Evolutionary conservation across 2,113 vertebrate genomes (phyloP).

Genomic region (Pygathrix nemaeus): DNA sequence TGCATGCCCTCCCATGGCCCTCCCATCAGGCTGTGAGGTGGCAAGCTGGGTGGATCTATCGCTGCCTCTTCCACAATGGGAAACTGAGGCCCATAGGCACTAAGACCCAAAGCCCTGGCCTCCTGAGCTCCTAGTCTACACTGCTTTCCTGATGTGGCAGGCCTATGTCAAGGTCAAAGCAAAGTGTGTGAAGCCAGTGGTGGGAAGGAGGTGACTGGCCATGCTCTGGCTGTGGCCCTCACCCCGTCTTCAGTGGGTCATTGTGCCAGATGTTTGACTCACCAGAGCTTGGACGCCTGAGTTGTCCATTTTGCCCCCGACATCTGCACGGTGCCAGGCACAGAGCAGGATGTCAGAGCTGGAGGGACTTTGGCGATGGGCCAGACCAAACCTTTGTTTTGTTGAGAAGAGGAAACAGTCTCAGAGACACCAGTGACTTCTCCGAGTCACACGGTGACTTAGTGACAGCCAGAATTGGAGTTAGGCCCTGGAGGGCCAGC

Average conservation of each 20-base stretch:
- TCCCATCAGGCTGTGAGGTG: accelerated
- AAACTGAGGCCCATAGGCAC: not conserved
- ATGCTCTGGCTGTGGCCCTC: not conserved
- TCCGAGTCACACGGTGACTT: conserved; percentile 16
- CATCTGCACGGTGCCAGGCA: not conserved
- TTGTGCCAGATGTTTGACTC: not conserved
- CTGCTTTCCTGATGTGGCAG: not conserved
- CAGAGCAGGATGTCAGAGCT: not conserved
- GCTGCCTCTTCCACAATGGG: not conserved
- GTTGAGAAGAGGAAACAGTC: conserved; percentile 12
- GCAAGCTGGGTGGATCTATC: not conserved
- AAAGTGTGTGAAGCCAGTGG: not conserved
- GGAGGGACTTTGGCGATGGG: not conserved
- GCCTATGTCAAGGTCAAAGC: not conserved
- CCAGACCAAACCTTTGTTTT: conserved; percentile 10
- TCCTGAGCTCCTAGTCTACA: not conserved
- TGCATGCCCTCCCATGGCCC: not conserved
- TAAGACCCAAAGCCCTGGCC: not conserved
- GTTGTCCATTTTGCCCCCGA: not conserved
- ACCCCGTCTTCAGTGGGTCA: not conserved
- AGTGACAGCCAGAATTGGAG: not conserved
- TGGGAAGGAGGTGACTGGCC: accelerated
- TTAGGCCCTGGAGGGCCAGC: not conserved
- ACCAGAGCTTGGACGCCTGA: not conserved
- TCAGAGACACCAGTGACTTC: conserved; percentile 38